Evolutionary conservation across 2,113 vertebrate genomes (phyloP).

Genomic region (Stictonetta naevosa): DNA sequence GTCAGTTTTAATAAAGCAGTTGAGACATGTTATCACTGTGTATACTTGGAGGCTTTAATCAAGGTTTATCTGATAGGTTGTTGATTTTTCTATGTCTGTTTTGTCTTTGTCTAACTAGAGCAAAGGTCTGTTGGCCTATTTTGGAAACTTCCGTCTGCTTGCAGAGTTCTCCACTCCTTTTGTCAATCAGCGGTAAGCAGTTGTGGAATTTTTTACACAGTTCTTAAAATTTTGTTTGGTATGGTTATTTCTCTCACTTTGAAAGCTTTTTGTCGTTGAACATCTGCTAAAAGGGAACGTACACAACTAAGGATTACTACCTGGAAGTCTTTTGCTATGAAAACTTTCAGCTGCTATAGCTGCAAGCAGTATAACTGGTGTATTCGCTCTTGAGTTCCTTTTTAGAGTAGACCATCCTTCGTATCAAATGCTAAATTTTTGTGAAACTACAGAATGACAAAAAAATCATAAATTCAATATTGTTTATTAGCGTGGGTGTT

Average conservation of each 20-base stretch:
- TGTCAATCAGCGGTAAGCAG: conserved; percentile 97
- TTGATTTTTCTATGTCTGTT: conserved; percentile 28
- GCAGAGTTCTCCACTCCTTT: conserved; percentile 98
- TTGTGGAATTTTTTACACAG: background rate
- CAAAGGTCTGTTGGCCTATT: conserved; percentile 87
- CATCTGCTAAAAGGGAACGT: background rate
- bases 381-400: background rate
- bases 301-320: background rate
- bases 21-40: background rate
- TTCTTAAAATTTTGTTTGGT: background rate
- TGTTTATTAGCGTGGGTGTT: background rate
- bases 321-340: background rate
- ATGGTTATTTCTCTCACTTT: background rate
- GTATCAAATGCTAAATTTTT: background rate
- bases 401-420: background rate
- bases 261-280: background rate
- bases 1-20: background rate
- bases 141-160: conserved; percentile 96
- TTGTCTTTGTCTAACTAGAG: conserved; percentile 80
- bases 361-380: background rate
- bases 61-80: background rate
- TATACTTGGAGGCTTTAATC: background rate
- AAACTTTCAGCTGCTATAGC: background rate
- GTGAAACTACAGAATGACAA: background rate
- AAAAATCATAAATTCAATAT: background rate